Base-by-base conservation (phyloP, 2,888 invertebrate species). In the Ethmia dodecea region DNA sequence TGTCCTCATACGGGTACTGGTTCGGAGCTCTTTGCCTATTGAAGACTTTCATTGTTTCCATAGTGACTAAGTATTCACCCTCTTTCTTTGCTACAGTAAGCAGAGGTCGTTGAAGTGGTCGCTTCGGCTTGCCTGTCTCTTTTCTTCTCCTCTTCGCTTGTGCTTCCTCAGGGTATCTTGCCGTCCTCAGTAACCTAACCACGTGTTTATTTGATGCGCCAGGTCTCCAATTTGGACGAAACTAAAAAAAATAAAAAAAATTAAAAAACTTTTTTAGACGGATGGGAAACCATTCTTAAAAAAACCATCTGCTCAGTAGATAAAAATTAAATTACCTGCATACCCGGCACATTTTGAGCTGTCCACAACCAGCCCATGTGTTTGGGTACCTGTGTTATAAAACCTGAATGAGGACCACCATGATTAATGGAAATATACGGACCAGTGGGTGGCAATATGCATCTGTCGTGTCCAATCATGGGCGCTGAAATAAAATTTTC, bases 341-440 rank as follows among this genome's bases (percentile, higher is more conserved):
- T 37, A 28, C 84, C 86, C 30, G 81, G 76, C 18, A 75, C 42
- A 47, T 79, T 55, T 40, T 79, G 75, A 35, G 81, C 70, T 41
- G 62, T 81, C 86, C 86, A 87, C 13, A 84, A 52, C 86, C 86
- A 87, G n/a, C 86, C 86, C 84, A 86, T 86, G 18, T 45, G 40
- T 43, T 72, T 80, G n/a, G 86, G 86, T 14, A 87, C 84, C 37
- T 49, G 42, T 18, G 5, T n/a, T n/a, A n/a, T 22, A 22, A 22
- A 22, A 8, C 22, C 22, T n/a, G 9, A 22, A n/a, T n/a, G n/a
- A n/a, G n/a, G n/a, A 22, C 55, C 57, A 27, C 74, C 38, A n/a
- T n/a, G n/a, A n/a, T n/a, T n/a, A n/a, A n/a, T n/a, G n/a, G n/a
- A n/a, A n/a, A n/a, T 8, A 18, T 18, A 18, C 22, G 61, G 64